Evolutionary conservation across 2,888 invertebrate genomes (phyloP), one percentile per base, ranked within the genome.

Genomic region (Zele albiditarsus): DNA sequence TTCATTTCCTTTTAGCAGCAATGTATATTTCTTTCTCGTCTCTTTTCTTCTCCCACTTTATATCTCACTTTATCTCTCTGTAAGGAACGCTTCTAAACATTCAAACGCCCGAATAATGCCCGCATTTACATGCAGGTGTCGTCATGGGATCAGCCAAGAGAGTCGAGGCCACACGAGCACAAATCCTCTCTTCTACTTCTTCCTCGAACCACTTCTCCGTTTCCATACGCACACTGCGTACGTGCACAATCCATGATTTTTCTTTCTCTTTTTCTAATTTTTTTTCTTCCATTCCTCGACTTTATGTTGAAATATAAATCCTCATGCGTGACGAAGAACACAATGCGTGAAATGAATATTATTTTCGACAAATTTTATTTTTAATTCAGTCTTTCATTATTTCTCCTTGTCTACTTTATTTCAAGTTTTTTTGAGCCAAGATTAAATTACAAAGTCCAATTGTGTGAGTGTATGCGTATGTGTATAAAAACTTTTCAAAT

Each of bases 71-170:
- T 16, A 69, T 42, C 65, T 16, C 73, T 58, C 49, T 20, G 57
- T 66, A 42, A 46, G 42, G 77, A 74, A 74, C 71, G 73, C 73
- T 80, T 80, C 81, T 80, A 82, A 82, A 84, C 82, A 84, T 83
- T 84, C 82, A 82, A 84, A 83, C 79, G 80, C 73, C 78, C 76
- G 80, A 82, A 86, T 85, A 84, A 85, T 84, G 76, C 77, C 78
- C 79, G 81, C 84, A 83, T 86, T 85, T 83, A 82, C 81, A 84
- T 84, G 84, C 84, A 85, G 81, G 81, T 86, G 85, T 83, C 82
- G 84, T 86, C 82, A 81, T 80, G 81, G 71, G 71, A 78, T 79
- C 78, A 76, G 69, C 65, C 67, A 33, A 65, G 74, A 78, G 79
- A 79, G 76, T 75, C 77, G 77, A 79, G 78, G 69, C 71, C 53